Evolutionary conservation across 2,113 vertebrate genomes (phyloP).

Genomic region (Procavia capensis): DNA sequence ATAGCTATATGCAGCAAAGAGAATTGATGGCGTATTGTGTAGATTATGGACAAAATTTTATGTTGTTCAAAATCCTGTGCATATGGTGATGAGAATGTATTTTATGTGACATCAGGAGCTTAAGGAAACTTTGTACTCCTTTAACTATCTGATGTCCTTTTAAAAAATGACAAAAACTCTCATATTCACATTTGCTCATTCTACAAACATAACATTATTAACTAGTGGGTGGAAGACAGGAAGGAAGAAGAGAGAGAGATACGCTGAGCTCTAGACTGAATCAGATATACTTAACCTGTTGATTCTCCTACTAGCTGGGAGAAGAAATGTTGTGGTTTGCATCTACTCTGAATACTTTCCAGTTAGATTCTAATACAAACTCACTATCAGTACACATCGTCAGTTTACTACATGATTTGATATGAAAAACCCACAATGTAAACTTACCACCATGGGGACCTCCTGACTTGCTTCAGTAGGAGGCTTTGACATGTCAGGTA

Average conservation of each 20-base stretch:
- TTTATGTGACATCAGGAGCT: background rate
- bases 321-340: background rate
- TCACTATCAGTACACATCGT: background rate
- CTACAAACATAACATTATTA: background rate
- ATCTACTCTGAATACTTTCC: background rate
- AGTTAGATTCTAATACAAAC: slow-evolving; percentile 14
- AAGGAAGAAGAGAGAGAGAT: no score
- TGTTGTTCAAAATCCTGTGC: background rate
- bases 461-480: background rate
- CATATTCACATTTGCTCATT: background rate
- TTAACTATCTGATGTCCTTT: slow-evolving; percentile 1
- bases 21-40: background rate
- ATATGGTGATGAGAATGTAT: background rate
- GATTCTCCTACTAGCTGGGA: background rate
- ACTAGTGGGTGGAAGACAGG: no score
- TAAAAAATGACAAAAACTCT: background rate
- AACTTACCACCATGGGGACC: slow-evolving; percentile 18
- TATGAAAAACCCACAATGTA: slow-evolving; percentile 42
- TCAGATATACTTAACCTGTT: slow-evolving; percentile 26
- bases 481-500: background rate
- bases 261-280: background rate
- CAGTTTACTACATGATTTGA: slow-evolving; percentile 41
- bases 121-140: slow-evolving; percentile 2
- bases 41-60: background rate
- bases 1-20: background rate